Evolutionary conservation across 1,140 invertebrate species (phyloP).

Genomic region (Bombus waltoni): DNA sequence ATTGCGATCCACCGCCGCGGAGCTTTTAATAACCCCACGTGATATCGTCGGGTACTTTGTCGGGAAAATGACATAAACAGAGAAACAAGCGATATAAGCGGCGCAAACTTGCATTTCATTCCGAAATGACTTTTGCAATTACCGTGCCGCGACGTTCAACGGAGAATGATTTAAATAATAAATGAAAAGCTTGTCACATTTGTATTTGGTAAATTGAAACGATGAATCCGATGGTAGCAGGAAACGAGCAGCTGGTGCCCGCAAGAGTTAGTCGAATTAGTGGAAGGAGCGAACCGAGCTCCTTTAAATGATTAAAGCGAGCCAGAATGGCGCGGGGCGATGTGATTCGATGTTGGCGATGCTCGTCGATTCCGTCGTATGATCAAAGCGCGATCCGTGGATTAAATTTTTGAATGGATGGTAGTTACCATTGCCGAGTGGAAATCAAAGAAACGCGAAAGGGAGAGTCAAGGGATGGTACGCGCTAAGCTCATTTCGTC

Average conservation of each 20-base stretch:
- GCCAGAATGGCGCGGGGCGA: too few species aligned
- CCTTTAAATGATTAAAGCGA: conserved; percentile 2
- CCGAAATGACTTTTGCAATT: neutral
- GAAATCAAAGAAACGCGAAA: neutral
- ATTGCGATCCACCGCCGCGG: conserved; percentile 31
- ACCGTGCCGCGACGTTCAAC: too few species aligned
- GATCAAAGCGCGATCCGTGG: neutral
- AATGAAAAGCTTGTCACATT: neutral
- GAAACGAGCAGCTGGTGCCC: neutral
- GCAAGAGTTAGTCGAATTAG: neutral
- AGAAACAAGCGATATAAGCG: neutral
- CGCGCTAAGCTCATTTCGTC: conserved; percentile 1
- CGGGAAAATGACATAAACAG: neutral
- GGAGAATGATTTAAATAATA: neutral
- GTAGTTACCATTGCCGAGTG: neutral
- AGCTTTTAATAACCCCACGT: conserved; percentile 48
- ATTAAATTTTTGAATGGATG: conserved; percentile 31
- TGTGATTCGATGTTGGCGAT: too few species aligned
- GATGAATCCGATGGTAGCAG: neutral
- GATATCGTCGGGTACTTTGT: conserved; percentile 37
- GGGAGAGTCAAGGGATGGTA: neutral
- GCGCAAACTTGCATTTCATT: neutral
- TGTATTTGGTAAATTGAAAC: neutral
- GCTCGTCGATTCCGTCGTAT: neutral
- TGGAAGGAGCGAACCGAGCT: neutral